Base-by-base conservation (phyloP, 2,797 vertebrate species). In the Mus minutoides region DNA sequence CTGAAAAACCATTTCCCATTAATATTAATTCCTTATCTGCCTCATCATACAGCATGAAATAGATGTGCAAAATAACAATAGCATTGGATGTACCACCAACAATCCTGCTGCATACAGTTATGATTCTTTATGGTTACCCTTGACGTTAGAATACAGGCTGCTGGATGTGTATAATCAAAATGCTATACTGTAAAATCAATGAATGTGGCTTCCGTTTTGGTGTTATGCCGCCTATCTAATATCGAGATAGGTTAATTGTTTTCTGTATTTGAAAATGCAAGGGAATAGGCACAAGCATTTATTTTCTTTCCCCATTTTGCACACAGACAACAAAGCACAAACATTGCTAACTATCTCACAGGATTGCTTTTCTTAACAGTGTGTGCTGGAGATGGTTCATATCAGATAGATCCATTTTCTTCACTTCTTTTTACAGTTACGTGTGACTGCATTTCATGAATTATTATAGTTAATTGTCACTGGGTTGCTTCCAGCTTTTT, bases 351-450 rank as follows among this genome's bases (percentile, higher is more conserved):
- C 46, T n/a, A 9, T 34, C 31, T 90, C 52, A 67, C 83, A 67
- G 6, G 34, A n/a, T n/a, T 96, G 16, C 79, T 86, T 49, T 49
- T 79, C 26, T 67, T 94, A 71, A 37, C 12, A 62, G 3, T 62
- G 11, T 43, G 29, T 58, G 77, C 69, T 90, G 19, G 88, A 26
- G 37, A 17, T 96, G 73, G 22, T 82, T 67, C 21, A 54, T 12
- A 10, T 80, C 46, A 64, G 4, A 24, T 40, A 37, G 94, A 76
- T 34, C 7, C 0, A 5, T 52, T 17, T 22, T 78, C 54, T 83
- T 80, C 40, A 43, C 87, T 92, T 82, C 52, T 84, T 93, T 84
- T 90, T 49, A 67, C 4, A 58, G 52, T 82, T 90, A 78, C 26
- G 17, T 29, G 1, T 69, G 76, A 31, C 43, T 77, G 29, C 17